These are phyloP conservation scores for Helleia helle DNA, from an alignment of 2,888 invertebrate genomes.

Conservation along the genomic window DNA sequence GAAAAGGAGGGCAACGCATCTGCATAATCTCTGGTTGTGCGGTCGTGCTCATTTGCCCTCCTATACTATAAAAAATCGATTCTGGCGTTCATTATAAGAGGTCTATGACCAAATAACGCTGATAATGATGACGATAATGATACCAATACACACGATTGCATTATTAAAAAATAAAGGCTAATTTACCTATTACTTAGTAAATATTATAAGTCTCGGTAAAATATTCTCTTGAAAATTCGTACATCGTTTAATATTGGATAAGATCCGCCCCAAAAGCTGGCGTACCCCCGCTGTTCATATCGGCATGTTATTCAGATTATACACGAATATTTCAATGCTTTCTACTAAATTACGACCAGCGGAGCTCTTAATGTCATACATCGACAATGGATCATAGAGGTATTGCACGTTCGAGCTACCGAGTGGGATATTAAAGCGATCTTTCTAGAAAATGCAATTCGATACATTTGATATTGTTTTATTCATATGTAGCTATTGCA, in stretches of 20 bases:
- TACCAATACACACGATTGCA: too few relatives aligned
- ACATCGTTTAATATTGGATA: constrained; percentile 72
- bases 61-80: too few relatives aligned
- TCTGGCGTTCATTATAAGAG: too few relatives aligned
- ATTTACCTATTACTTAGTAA: constrained; percentile 53
- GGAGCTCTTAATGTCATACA: constrained; percentile 58
- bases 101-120: too few relatives aligned
- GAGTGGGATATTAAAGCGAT: not conserved
- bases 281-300: constrained; percentile 72
- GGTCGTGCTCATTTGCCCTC: too few relatives aligned
- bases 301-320: constrained; percentile 74
- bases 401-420: constrained; percentile 30
- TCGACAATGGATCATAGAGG: constrained; percentile 30
- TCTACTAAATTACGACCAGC: constrained; percentile 72
- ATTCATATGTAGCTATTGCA: too few relatives aligned
- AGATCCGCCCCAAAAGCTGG: constrained; percentile 57
- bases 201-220: constrained; percentile 66
- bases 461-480: too few relatives aligned
- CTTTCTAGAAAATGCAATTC: not conserved
- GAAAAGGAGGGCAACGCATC: too few relatives aligned
- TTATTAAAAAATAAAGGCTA: too few relatives aligned
- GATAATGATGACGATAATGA: too few relatives aligned
- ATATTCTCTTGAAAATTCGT: constrained; percentile 59
- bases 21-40: too few relatives aligned
- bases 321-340: constrained; percentile 75